A percentile compares a stretch with the other conserved stretches of the same genome.
phyloP scores from a whole-genome alignment of 2,888 invertebrate genomes.

The Allygus modestus region DNA sequence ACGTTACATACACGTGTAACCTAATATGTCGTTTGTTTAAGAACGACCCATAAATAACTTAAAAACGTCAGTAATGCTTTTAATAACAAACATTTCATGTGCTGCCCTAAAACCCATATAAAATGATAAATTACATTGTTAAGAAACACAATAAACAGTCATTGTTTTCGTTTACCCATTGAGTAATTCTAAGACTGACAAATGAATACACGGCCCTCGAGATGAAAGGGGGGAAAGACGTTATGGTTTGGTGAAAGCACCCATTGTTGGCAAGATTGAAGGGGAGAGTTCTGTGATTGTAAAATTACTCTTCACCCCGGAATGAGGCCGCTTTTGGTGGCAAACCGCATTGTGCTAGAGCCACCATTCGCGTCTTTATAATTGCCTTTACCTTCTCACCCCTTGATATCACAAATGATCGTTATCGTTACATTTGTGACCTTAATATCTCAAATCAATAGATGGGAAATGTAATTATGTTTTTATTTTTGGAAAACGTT shows the following conservation, averaged over 20 bases:
- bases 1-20: too few species aligned
- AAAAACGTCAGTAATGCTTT: too few species aligned
- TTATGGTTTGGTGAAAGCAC: constrained; percentile 32
- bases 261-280: constrained; percentile 31
- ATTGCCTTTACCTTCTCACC: background rate
- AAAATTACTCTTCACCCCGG: constrained; percentile 46
- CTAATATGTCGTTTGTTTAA: too few species aligned
- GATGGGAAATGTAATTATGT: too few species aligned
- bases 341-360: background rate
- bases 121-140: too few species aligned
- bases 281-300: constrained; percentile 42
- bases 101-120: too few species aligned
- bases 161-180: background rate
- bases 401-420: too few species aligned
- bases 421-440: too few species aligned
- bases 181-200: background rate
- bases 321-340: constrained; percentile 42
- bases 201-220: background rate
- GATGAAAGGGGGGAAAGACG: constrained; percentile 6
- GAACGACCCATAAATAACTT: too few species aligned
- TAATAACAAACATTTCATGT: too few species aligned
- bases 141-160: background rate
- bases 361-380: constrained; percentile 6
- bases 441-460: too few species aligned
- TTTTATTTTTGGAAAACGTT: too few species aligned